Base-by-base conservation (phyloP, 2,888 invertebrate genomes). In the Nomada ruficornis region DNA sequence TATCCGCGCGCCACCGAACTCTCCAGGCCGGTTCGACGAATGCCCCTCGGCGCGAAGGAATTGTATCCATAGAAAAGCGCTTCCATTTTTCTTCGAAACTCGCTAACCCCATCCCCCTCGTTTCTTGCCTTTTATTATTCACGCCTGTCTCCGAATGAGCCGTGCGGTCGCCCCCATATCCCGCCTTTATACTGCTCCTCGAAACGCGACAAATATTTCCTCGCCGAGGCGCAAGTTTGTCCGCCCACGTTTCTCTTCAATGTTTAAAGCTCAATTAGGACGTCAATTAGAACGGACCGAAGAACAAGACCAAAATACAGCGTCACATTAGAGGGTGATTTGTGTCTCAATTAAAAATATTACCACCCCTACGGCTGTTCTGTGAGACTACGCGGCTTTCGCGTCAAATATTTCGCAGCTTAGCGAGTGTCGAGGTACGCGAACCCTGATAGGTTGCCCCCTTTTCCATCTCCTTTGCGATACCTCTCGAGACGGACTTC, bases 51-150 rank as follows among this genome's bases (percentile, higher is more conserved):
- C 67, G 29, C 23, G 23, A 63, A 67, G 50, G 47, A 74, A 52
- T 69, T 55, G 65, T 26, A 68, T 50, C 63, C 47, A 47, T 54
- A 62, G 65, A 29, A 73, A 20, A 44, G 11, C 36, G 73, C 65
- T 74, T 77, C 62, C 78, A 74, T 73, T 57, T 70, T 77, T 67
- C 67, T 71, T 47, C 64, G 52, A 67, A 44, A 67, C 23, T 59
- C 42, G 9, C 71, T 42, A 55, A 55, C 65, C 26, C 55, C n/a
- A 29, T 9, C 9, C 52, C 9, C 1, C 18, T 15, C 10, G 23
- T 50, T 9, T 15, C 20, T 11, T 2, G 11, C 15, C 71, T 74
- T 89, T 82, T 86, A 90, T 90, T 89, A 88, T 89, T 89, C 88
- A 87, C 62, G 54, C 59, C 23, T 65, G 54, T 60, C 64, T 44